These are phyloP conservation scores for Kryptolebias ocellatus DNA, from an alignment of 2,797 vertebrate species.

Conservation along the genomic window DNA sequence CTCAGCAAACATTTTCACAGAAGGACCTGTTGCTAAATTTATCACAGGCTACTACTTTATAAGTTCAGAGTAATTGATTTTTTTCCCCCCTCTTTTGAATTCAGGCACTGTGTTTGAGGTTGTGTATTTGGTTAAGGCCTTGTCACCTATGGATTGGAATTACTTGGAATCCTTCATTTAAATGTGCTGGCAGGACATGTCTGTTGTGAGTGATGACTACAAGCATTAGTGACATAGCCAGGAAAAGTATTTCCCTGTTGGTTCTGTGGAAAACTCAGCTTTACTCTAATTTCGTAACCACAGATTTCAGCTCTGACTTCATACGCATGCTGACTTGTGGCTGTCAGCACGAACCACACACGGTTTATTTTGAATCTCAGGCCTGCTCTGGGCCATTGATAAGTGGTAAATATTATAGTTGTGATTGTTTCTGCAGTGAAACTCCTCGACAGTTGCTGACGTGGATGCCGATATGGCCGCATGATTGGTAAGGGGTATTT, in stretches of 20 bases:
- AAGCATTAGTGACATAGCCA: conserved; percentile 45
- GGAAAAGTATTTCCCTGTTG: conserved; percentile 54
- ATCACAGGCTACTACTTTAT: conserved; percentile 13
- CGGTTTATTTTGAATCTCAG: conserved; percentile 40
- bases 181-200: conserved; percentile 24
- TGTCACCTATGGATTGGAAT: conserved; percentile 28
- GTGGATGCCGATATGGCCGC: too few species aligned
- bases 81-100: neutral
- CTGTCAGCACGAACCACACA: conserved; percentile 52
- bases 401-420: conserved; percentile 12
- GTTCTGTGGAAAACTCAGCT: conserved; percentile 54
- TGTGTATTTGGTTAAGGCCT: conserved; percentile 4
- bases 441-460: too few species aligned
- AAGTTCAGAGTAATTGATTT: neutral
- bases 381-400: conserved; percentile 33
- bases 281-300: conserved; percentile 66
- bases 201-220: conserved; percentile 52
- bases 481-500: too few species aligned
- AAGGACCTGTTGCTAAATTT: conserved; percentile 18
- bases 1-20: conserved; percentile 26
- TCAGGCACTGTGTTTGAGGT: neutral
- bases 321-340: conserved; percentile 60
- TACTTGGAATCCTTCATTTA: conserved; percentile 32
- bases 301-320: conserved; percentile 59
- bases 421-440: too few species aligned